These are phyloP conservation scores for Grammomys dolichurus DNA, from an alignment of 2,113 vertebrate genomes.

Conservation along the genomic window DNA sequence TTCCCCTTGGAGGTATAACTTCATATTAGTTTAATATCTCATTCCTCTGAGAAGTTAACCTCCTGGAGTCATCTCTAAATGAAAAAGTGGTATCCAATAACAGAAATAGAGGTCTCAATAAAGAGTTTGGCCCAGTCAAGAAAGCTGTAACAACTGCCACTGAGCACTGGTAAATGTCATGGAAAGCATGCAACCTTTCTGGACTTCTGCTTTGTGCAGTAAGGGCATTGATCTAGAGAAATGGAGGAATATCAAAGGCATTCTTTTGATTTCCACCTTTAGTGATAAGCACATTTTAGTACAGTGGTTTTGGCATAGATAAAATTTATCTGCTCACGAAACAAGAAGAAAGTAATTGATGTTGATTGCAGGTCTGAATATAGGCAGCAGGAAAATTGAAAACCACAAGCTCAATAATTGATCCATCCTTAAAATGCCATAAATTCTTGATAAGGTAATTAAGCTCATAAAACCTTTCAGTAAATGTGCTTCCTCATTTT, in stretches of 20 bases:
- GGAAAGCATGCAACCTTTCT: neutral
- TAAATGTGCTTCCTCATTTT: neutral
- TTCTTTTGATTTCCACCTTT: neutral
- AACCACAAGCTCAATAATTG: neutral
- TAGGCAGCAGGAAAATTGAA: neutral
- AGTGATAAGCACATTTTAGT: neutral
- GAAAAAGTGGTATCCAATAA: neutral
- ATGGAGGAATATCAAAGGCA: neutral
- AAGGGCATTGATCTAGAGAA: neutral
- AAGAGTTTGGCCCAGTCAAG: neutral
- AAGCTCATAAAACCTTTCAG: constrained; percentile 43
- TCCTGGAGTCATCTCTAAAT: neutral
- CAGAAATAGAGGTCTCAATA: neutral
- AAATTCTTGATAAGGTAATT: neutral
- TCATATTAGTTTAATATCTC: neutral
- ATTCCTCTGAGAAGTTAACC: neutral
- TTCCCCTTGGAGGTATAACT: neutral
- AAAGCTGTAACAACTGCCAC: neutral
- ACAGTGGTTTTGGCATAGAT: neutral
- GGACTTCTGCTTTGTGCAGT: neutral
- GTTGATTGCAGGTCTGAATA: neutral
- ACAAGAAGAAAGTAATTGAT: neutral
- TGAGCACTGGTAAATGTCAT: neutral
- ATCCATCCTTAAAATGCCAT: neutral
- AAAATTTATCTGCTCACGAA: neutral